Percentiles rank a stretch among this genome's conserved stretches.
Evolutionary conservation across 2,797 vertebrate species (phyloP).

Genomic region (Enteromius thamalakanensis): DNA sequence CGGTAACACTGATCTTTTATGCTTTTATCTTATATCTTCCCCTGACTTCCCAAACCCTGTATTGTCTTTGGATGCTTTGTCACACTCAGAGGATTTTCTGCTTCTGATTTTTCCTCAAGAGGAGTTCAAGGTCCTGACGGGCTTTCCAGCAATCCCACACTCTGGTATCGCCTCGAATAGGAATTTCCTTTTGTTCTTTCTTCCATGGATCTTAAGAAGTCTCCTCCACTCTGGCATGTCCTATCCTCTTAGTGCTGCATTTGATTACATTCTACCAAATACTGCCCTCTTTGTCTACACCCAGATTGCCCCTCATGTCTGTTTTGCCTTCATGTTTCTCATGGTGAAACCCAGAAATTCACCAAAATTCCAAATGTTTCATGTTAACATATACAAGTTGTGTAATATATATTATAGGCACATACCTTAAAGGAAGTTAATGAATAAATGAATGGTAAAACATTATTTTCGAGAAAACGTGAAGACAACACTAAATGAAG

Average conservation of each 20-base stretch:
- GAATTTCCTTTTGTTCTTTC: constrained; percentile 44
- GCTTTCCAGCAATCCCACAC: constrained; percentile 18
- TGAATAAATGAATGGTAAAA: not conserved
- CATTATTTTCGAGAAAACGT: not conserved
- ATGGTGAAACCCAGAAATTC: not conserved
- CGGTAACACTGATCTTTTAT: constrained; percentile 10
- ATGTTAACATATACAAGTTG: not conserved
- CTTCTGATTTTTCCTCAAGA: constrained; percentile 35
- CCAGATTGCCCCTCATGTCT: constrained; percentile 7
- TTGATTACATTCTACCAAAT: constrained; percentile 70
- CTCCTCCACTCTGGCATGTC: constrained; percentile 76
- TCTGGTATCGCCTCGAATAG: constrained; percentile 32
- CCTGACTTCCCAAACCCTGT: constrained; percentile 15
- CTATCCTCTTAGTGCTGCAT: constrained; percentile 76
- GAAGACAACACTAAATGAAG: not conserved
- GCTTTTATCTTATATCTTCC: constrained; percentile 27
- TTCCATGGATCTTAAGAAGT: constrained; percentile 62
- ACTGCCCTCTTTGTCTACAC: constrained; percentile 36
- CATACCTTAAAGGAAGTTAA: too few species aligned
- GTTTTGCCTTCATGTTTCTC: constrained; percentile 25
- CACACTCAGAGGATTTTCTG: constrained; percentile 40
- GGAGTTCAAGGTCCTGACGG: constrained; percentile 22
- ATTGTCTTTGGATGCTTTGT: constrained; percentile 27
- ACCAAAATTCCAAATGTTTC: not conserved
- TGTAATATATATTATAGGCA: too few species aligned